Evolutionary conservation across 2,888 invertebrate genomes (phyloP).

Genomic region (Octodonta nipae): DNA sequence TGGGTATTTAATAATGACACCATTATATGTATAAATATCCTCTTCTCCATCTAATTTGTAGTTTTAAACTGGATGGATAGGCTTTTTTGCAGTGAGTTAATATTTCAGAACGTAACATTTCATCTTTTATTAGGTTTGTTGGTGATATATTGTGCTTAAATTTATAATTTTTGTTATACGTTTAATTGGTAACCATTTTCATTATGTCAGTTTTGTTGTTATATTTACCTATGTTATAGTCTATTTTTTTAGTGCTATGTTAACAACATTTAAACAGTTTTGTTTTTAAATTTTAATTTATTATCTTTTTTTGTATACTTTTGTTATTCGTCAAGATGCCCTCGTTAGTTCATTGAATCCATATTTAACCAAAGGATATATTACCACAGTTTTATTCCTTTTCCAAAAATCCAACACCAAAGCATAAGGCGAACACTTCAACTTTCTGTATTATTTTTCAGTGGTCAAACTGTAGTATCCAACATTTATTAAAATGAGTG

Average conservation of each 20-base stretch:
- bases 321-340: conserved; percentile 11
- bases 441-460: conserved; percentile 1
- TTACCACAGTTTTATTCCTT: conserved; percentile 13
- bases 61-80: conserved; percentile 5
- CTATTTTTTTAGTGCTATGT: conserved; percentile 26
- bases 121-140: conserved; percentile 13
- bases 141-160: conserved; percentile 18
- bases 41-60: no score
- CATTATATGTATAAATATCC: not conserved
- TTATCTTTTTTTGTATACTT: conserved; percentile 12
- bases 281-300: conserved; percentile 25
- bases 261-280: conserved; percentile 23
- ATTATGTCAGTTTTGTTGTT: conserved; percentile 19
- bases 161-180: conserved; percentile 19
- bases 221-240: conserved; percentile 25
- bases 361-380: conserved; percentile 14
- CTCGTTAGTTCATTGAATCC: conserved; percentile 8
- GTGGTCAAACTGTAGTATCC: conserved; percentile 10
- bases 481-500: conserved; percentile 25
- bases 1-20: not conserved
- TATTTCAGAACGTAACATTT: no score
- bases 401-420: conserved; percentile 6
- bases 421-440: no score
- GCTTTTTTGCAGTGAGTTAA: conserved; percentile 11
- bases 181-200: conserved; percentile 12